Evolutionary conservation across 2,113 vertebrate genomes (phyloP).

Genomic region (Bettongia penicillata): DNA sequence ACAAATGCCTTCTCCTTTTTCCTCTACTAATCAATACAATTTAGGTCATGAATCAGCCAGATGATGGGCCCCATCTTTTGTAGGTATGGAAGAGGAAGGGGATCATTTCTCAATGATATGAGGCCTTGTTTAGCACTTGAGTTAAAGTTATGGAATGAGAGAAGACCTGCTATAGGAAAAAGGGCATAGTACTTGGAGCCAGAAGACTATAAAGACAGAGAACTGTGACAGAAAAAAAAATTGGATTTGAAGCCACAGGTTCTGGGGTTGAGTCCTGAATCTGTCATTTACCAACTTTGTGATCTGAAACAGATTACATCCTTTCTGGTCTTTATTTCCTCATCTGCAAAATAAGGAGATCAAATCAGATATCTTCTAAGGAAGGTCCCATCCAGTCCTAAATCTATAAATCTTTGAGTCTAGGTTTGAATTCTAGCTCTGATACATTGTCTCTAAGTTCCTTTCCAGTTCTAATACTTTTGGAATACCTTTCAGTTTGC

Average conservation of each 20-base stretch:
- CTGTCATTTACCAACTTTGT: not conserved
- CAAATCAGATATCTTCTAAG: not conserved
- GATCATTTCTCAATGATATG: not conserved
- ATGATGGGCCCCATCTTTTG: not conserved
- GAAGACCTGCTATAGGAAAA: not conserved
- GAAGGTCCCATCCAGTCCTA: not conserved
- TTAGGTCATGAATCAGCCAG: not conserved
- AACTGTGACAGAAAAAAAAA: not conserved
- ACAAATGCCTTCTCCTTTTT: not conserved
- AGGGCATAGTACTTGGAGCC: not conserved
- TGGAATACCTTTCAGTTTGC: not conserved
- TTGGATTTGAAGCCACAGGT: not conserved
- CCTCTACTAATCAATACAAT: not conserved
- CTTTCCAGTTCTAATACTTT: not conserved
- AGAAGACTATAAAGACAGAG: not conserved
- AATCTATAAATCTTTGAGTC: not conserved
- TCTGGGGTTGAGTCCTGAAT: not conserved
- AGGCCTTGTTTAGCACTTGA: not conserved
- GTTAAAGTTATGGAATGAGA: not conserved
- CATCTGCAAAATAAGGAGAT: not conserved
- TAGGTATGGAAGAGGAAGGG: not conserved
- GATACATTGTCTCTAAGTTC: not conserved
- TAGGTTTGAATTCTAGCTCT: not conserved
- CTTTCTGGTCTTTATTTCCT: not conserved
- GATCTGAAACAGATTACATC: not conserved